phyloP scores from a whole-genome alignment of 2,113 vertebrate species.

The Crotalus viridis region DNA sequence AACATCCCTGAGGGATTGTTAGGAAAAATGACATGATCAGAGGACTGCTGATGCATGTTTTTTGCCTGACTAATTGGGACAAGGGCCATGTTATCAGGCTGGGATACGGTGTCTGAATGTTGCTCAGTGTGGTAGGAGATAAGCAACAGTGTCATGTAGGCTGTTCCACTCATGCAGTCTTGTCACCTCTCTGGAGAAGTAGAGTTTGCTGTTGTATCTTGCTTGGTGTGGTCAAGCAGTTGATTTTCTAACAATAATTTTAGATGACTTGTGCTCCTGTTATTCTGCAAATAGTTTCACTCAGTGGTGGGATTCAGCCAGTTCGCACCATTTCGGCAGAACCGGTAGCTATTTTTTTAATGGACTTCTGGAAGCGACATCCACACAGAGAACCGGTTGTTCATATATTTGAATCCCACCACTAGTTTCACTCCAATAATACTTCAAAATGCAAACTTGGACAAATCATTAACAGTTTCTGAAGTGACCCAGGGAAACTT shows the following conservation, averaged over 20 bases:
- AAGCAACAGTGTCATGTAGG: neutral
- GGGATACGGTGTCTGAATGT: neutral
- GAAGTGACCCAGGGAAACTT: neutral
- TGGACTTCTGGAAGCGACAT: too few species aligned
- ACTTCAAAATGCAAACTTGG: neutral
- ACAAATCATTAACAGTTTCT: neutral
- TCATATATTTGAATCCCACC: too few species aligned
- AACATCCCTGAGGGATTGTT: neutral
- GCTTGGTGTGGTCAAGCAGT: neutral
- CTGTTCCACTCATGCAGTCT: neutral
- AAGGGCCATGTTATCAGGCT: neutral
- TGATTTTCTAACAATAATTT: neutral
- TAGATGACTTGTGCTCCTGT: neutral
- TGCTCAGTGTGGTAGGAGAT: neutral
- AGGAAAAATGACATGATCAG: neutral
- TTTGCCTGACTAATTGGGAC: constrained; percentile 11
- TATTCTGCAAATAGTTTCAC: neutral
- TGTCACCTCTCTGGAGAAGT: neutral
- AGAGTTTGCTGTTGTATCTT: neutral
- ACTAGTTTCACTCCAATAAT: neutral
- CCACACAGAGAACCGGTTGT: too few species aligned
- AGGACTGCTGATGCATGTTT: neutral
- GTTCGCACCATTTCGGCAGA: too few species aligned
- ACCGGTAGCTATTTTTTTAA: too few species aligned
- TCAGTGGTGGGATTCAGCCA: too few species aligned